Evolutionary conservation across 2,888 invertebrate genomes (phyloP), one percentile per base, ranked within the genome.

Genomic region (Malachius bipustulatus): DNA sequence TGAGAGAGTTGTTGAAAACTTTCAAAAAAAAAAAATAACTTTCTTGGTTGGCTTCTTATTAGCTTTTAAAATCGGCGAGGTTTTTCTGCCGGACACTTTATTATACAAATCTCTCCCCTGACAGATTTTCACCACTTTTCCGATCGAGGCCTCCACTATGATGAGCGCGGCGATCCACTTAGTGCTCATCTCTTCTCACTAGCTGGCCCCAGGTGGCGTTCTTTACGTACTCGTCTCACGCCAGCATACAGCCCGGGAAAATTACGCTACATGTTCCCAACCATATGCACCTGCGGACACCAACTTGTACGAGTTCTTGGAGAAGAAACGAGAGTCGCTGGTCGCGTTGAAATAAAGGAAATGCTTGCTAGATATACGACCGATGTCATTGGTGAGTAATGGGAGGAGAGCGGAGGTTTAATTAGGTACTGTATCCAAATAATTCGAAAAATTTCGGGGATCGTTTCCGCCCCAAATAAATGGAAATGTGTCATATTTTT

Each of bases 211-310:
- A 63, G 67, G 32, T 82, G 82, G 81, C 75, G 69, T 49, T 65
- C 62, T 31, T 55, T 80, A 14, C 64, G 81, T 10, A 45, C 66
- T 1, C 76, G 76, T 47, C 57, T 81, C 48, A 69, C 78, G 1
- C 75, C 79, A 0, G 69, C 74, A 0, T 82, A 79, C 50, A 71
- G 79, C 1, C 69, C 77, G 0, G 75, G 73, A 4, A 79, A 77
- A 56, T 56, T 81, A 31, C 79, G 74, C 53, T 66, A 59, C 2
- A 76, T 79, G 73, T 76, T 74, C 46, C 63, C 63, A 1, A 66
- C 72, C 1, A 67, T 78, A 8, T 64, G 71, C 26, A 61, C 67
- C 19, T 71, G 75, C 36, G 72, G 71, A 1, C 56, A 65, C 8
- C 64, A 70, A 36, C 64, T 76, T 44, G 52, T 66, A 2, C 49